phyloP scores from a whole-genome alignment of 2,888 invertebrate species.

The Geotrupes spiniger region DNA sequence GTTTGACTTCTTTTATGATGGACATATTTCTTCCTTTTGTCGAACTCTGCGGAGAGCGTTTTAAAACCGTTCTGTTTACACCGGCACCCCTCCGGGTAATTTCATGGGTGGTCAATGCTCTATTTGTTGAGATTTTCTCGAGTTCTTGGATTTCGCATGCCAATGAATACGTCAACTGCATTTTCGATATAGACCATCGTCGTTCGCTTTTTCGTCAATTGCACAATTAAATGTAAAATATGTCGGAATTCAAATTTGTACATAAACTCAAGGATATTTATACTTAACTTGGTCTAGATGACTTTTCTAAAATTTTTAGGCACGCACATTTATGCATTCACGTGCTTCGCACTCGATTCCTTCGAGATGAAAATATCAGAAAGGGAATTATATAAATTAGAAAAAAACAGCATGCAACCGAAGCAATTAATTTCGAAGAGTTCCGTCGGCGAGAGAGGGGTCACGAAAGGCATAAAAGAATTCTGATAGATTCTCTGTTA shows the following conservation, averaged over 20 bases:
- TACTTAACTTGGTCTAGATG: too few species aligned
- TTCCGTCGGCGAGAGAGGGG: too few species aligned
- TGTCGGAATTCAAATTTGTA: too few species aligned
- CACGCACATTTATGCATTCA: too few species aligned
- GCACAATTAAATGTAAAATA: too few species aligned
- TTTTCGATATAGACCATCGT: too few species aligned
- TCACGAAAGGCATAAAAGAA: slow-evolving; percentile 16
- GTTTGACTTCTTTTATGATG: not conserved
- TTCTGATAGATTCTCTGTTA: slow-evolving; percentile 23
- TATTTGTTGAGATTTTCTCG: too few species aligned
- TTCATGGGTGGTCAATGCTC: slow-evolving; percentile 11
- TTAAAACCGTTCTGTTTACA: slow-evolving; percentile 8
- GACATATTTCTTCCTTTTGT: slow-evolving; percentile 2
- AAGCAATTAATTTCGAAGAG: slow-evolving; percentile 7
- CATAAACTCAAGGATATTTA: too few species aligned
- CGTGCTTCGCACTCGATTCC: not conserved
- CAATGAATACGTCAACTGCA: too few species aligned
- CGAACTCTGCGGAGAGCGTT: not conserved
- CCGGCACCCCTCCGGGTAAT: slow-evolving; percentile 2
- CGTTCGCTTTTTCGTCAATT: too few species aligned
- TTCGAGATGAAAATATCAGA: not conserved
- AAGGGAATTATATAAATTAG: slow-evolving; percentile 4
- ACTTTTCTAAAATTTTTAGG: too few species aligned
- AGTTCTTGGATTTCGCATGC: too few species aligned
- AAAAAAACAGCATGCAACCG: slow-evolving; percentile 2